A percentile compares a stretch with the other conserved stretches of the same genome.
Conservation (phyloP, 2,797 vertebrate species). For the Characodon lateralis region DNA sequence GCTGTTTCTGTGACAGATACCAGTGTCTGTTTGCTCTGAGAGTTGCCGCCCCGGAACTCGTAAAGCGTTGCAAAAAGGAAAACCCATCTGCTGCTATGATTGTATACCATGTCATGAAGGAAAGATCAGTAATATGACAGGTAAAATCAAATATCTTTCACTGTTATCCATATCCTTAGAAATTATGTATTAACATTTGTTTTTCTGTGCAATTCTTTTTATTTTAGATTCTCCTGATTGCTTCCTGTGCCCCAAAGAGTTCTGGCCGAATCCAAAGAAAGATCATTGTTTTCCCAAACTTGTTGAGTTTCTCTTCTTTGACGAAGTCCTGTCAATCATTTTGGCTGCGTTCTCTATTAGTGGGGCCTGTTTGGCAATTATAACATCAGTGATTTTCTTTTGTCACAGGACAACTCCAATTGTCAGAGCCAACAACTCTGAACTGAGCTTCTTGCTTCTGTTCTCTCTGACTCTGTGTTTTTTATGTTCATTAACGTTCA, state of each 20-base stretch:
- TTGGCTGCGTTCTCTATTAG: conserved; percentile 51
- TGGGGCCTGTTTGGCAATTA: conserved; percentile 54
- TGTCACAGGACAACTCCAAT: conserved; percentile 45
- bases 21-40: conserved; percentile 68
- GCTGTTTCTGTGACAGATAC: conserved; percentile 52
- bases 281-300: conserved; percentile 61
- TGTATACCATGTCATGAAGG: conserved; percentile 78
- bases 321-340: conserved; percentile 68
- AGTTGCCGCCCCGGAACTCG: conserved; percentile 52
- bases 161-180: neutral
- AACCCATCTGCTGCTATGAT: conserved; percentile 75
- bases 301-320: conserved; percentile 45
- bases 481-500: no score
- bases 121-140: conserved; percentile 44
- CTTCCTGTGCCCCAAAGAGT: conserved; percentile 59
- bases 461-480: no score
- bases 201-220: neutral
- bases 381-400: conserved; percentile 27
- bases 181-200: neutral
- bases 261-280: conserved; percentile 65
- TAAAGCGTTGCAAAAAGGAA: conserved; percentile 1
- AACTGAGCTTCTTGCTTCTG: conserved; percentile 47
- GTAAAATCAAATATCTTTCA: conserved; percentile 37
- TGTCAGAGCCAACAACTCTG: conserved; percentile 69
- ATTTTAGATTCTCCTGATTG: conserved; percentile 70